These are phyloP conservation scores for Eristalis tenax DNA, from an alignment of 2,888 invertebrate genomes.

Conservation along the genomic window DNA sequence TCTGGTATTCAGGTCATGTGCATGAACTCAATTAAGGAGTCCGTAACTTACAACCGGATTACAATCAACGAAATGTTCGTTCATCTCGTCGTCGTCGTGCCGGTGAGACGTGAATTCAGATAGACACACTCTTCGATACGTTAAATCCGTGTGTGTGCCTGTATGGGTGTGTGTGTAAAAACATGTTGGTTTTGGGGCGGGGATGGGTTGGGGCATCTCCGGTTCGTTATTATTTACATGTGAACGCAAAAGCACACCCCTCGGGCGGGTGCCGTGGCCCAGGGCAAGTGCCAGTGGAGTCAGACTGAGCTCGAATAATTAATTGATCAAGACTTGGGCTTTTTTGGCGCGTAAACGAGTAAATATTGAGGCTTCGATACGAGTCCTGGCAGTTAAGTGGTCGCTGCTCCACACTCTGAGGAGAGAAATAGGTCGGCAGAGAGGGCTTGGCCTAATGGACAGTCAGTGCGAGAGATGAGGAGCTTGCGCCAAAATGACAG, in stretches of 20 bases:
- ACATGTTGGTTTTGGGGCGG: neutral
- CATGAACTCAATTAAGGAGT: conserved; percentile 71
- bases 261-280: neutral
- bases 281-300: neutral
- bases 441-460: neutral
- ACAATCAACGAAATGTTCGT: conserved; percentile 66
- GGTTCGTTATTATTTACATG: conserved; percentile 59
- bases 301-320: conserved; percentile 54
- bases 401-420: neutral
- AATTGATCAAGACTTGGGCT: conserved; percentile 51
- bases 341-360: conserved; percentile 20
- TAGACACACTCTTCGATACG: conserved; percentile 25
- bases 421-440: neutral
- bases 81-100: conserved; percentile 22
- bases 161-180: too few relatives aligned
- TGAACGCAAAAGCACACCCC: conserved; percentile 12
- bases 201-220: neutral
- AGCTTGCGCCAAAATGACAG: neutral
- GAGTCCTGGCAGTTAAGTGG: neutral
- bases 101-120: conserved; percentile 13
- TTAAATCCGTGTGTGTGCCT: conserved; percentile 35
- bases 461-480: neutral
- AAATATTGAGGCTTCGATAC: conserved; percentile 34
- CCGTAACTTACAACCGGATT: conserved; percentile 71
- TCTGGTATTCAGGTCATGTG: conserved; percentile 67